These are phyloP conservation scores for Carcinoscorpius rotundicauda DNA, from an alignment of 1,140 invertebrate genomes.

Conservation along the genomic window DNA sequence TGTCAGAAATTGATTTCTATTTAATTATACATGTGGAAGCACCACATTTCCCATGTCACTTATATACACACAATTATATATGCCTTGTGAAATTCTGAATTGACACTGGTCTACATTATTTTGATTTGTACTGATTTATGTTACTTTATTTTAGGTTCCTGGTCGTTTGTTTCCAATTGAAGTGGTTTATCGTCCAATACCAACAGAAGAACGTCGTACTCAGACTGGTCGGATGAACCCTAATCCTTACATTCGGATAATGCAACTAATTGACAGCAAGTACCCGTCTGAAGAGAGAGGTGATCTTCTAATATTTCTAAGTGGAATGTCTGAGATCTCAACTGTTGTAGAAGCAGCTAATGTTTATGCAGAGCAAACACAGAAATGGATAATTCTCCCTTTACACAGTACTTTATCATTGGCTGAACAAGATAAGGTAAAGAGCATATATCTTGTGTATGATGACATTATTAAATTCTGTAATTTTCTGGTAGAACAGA, in stretches of 20 bases:
- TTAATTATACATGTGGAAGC: too few species aligned
- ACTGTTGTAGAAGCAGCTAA: constrained; percentile 74
- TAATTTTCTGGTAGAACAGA: too few species aligned
- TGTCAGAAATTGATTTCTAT: too few species aligned
- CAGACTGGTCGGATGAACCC: constrained; percentile 69
- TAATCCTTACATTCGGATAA: constrained; percentile 78
- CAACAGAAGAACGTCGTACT: constrained; percentile 51
- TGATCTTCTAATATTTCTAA: constrained; percentile 91
- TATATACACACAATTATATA: too few species aligned
- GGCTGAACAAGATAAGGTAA: constrained; percentile 88
- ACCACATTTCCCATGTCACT: too few species aligned
- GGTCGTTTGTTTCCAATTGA: constrained; percentile 88
- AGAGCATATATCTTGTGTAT: too few species aligned
- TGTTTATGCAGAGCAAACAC: constrained; percentile 64
- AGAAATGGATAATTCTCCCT: constrained; percentile 87
- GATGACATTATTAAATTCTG: too few species aligned
- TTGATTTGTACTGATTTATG: background rate
- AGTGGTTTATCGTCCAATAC: constrained; percentile 69
- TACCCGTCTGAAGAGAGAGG: constrained; percentile 67
- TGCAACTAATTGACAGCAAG: constrained; percentile 59
- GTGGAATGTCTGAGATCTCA: constrained; percentile 90
- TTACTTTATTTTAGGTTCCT: constrained; percentile 53
- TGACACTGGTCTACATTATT: background rate
- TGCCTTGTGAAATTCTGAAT: too few species aligned
- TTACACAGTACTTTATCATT: constrained; percentile 87